Evolutionary conservation across 2,888 invertebrate species (phyloP).

Genomic region (Cerastoderma edule): DNA sequence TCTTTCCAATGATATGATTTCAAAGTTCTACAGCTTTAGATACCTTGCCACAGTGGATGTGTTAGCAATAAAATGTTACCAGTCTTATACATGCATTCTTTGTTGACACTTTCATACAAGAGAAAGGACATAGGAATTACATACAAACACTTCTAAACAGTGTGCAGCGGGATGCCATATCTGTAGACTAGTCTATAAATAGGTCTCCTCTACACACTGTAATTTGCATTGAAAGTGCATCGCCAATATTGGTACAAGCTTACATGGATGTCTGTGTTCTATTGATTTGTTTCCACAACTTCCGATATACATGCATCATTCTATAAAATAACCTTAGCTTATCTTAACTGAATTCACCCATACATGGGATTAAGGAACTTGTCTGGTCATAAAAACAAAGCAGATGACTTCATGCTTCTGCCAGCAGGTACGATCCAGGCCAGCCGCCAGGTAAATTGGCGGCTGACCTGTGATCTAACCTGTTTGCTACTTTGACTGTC

Average conservation of each 20-base stretch:
- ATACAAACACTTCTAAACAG: not conserved
- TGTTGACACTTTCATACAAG: not conserved
- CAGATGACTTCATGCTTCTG: not conserved
- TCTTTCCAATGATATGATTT: too few relatives aligned
- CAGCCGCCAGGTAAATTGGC: too few relatives aligned
- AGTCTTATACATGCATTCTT: not conserved
- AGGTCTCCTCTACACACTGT: too few relatives aligned
- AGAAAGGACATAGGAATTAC: not conserved
- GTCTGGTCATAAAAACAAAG: constrained; percentile 1
- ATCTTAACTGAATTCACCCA: not conserved
- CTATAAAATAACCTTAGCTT: not conserved
- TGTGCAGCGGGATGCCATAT: too few relatives aligned
- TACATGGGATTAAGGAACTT: not conserved
- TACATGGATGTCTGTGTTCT: not conserved
- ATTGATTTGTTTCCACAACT: constrained; percentile 4
- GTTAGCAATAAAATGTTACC: too few relatives aligned
- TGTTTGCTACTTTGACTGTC: too few relatives aligned
- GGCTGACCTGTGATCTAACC: too few relatives aligned
- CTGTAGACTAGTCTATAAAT: too few relatives aligned
- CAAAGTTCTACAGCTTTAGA: too few relatives aligned
- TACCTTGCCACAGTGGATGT: too few relatives aligned
- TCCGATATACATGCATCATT: not conserved
- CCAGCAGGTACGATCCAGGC: too few relatives aligned
- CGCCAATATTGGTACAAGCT: not conserved
- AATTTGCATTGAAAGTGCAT: constrained; percentile 14